phyloP scores from a whole-genome alignment of 2,888 invertebrate genomes.

The Catocala fraxini region DNA sequence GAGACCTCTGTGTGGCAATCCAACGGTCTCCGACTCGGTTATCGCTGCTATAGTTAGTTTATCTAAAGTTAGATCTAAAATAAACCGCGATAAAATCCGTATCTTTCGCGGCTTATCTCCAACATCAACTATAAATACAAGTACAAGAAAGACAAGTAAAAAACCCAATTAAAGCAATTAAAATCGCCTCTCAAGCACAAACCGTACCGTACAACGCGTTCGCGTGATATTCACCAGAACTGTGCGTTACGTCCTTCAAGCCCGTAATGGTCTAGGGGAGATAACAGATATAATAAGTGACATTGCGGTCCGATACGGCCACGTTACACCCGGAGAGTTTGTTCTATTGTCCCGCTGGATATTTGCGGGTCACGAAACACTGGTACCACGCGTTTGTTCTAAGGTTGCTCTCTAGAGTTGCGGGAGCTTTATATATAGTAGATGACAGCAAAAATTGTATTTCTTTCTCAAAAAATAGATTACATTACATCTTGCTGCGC shows the following conservation, averaged over 20 bases:
- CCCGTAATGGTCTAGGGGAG: slow-evolving; percentile 56
- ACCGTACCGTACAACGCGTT: neutral
- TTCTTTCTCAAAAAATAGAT: too few relatives aligned
- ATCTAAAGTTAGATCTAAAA: too few relatives aligned
- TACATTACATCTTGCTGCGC: too few relatives aligned
- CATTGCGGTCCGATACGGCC: slow-evolving; percentile 56
- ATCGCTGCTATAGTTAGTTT: too few relatives aligned
- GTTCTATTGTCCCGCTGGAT: slow-evolving; percentile 32
- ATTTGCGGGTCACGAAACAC: slow-evolving; percentile 26
- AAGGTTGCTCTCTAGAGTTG: slow-evolving; percentile 23
- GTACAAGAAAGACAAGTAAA: neutral
- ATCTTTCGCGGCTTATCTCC: neutral
- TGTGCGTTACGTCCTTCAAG: slow-evolving; percentile 28
- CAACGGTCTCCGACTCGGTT: too few relatives aligned
- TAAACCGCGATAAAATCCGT: too few relatives aligned
- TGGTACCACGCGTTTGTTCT: slow-evolving; percentile 31
- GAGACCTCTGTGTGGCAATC: too few relatives aligned
- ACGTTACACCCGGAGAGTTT: slow-evolving; percentile 46
- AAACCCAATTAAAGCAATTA: neutral
- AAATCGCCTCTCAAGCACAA: slow-evolving; percentile 2
- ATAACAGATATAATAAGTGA: slow-evolving; percentile 70
- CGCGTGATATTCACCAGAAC: slow-evolving; percentile 3
- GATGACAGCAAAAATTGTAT: too few relatives aligned
- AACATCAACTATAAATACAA: neutral
- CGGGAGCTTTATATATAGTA: too few relatives aligned